A percentile compares a stretch with the other conserved stretches of the same genome.
Conservation (phyloP, 2,888 invertebrate species). For the Oscheius sp. region DNA sequence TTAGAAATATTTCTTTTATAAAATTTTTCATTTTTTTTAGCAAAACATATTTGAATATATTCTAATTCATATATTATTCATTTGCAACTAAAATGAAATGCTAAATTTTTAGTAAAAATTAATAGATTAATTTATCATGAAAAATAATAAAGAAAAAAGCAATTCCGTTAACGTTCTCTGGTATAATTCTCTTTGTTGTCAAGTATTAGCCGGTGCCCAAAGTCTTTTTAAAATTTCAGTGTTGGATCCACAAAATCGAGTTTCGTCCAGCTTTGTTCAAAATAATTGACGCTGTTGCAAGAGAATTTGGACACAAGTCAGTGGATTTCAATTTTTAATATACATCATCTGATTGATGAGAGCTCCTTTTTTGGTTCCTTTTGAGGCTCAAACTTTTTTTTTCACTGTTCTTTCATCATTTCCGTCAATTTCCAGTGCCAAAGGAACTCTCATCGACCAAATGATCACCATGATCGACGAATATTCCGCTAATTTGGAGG, state of each 20-base stretch:
- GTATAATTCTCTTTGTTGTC: background rate
- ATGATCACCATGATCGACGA: conserved; percentile 60
- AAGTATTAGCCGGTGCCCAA: too few species aligned
- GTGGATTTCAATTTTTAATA: background rate
- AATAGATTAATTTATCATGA: too few species aligned
- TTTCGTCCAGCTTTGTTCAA: conserved; percentile 47
- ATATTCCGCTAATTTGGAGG: conserved; percentile 53
- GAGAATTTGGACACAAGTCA: conserved; percentile 57
- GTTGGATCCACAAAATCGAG: conserved; percentile 41
- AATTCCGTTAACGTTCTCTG: too few species aligned
- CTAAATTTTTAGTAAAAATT: background rate
- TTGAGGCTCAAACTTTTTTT: too few species aligned
- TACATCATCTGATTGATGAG: background rate
- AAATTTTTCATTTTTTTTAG: too few species aligned
- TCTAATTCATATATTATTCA: too few species aligned
- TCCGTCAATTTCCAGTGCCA: conserved; percentile 35
- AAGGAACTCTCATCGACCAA: conserved; percentile 55
- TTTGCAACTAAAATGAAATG: too few species aligned
- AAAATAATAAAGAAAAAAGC: too few species aligned
- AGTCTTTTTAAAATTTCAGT: conserved; percentile 29
- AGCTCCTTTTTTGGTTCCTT: background rate
- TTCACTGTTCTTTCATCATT: background rate
- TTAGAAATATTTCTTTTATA: too few species aligned
- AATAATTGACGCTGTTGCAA: conserved; percentile 47
- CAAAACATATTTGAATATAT: too few species aligned